Base-by-base conservation (phyloP, 2,113 vertebrate species). In the Gymnorhina tibicen region DNA sequence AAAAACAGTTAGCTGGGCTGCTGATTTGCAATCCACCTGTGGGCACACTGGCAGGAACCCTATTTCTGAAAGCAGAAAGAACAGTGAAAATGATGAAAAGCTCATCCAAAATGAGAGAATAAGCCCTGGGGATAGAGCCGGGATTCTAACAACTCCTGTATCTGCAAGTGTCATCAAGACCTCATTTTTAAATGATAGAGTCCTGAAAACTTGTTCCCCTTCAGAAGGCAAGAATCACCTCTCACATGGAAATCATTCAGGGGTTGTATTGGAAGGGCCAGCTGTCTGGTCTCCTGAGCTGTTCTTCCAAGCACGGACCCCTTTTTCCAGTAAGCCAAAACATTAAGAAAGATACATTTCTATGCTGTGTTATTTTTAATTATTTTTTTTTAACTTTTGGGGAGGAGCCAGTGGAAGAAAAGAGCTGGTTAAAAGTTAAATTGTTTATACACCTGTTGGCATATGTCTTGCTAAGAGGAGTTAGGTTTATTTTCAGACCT, bases 241-340 rank as follows among this genome's bases (percentile, higher is more conserved):
- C 67, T 76, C 83, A 21, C 7, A 11, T 73, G 60, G 81, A 47
- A 50, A 60, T 91, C 41, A 16, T 10, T 53, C 75, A 46, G 21
- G 30, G 12, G 9, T n/a, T 82, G 6, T 89, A 13, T 17, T 74
- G 58, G 47, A 70, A 78, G 33, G 58, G 13, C 35, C 78, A 50
- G 1, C 55, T 53, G 70, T 47, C 37, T 99, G 98, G 98, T 99
- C 98, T 64, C 98, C 97, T 16, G 98, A 98, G 77, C 94, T 99
- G 49, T 99, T 99, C 93, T 85, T 95, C 76, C 79, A 77, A 80
- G 39, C 58, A 33, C 28, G 0, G 16, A 91, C 68, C 8, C 60
- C 59, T 52, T 64, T 87, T 33, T 44, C 72, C 35, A 62, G 44
- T 39, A 91, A 49, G 16, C 55, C 56, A 8, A 47, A 95, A 17